Conservation (phyloP, 2,888 invertebrate genomes). For the Tetranychus truncatus region DNA sequence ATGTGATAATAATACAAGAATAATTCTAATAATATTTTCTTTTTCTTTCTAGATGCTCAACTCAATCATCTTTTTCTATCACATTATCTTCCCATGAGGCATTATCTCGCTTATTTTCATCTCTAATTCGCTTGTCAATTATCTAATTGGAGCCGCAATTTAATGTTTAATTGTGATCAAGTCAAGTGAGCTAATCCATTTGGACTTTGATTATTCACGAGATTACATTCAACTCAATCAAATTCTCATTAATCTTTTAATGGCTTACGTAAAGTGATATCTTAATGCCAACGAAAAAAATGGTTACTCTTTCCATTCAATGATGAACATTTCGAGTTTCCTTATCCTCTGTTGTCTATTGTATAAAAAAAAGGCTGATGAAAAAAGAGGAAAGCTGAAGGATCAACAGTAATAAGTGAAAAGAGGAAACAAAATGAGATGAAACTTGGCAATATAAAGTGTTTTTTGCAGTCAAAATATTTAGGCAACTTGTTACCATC, state of each 20-base stretch:
- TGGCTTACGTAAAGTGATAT: background rate
- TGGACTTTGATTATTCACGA: background rate
- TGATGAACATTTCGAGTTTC: background rate
- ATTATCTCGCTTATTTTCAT: background rate
- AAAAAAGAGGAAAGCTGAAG: no score
- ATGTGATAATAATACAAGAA: background rate
- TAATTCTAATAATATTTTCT: no score
- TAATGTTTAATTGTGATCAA: background rate
- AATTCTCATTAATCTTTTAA: background rate
- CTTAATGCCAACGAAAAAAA: no score
- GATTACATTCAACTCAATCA: constrained; percentile 1
- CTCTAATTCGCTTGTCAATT: background rate
- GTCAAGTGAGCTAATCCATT: background rate
- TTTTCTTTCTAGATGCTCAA: no score
- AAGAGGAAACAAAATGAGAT: background rate
- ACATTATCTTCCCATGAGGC: constrained; percentile 1
- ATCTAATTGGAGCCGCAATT: background rate
- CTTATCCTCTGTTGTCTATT: background rate
- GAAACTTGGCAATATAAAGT: background rate
- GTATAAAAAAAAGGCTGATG: background rate
- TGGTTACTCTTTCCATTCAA: no score
- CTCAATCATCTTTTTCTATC: background rate
- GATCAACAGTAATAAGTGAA: no score
- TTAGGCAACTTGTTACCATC: background rate
- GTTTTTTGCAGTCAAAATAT: background rate